Conservation (phyloP, 23 tunicate genomes). For the Trididemnum clinides region DNA sequence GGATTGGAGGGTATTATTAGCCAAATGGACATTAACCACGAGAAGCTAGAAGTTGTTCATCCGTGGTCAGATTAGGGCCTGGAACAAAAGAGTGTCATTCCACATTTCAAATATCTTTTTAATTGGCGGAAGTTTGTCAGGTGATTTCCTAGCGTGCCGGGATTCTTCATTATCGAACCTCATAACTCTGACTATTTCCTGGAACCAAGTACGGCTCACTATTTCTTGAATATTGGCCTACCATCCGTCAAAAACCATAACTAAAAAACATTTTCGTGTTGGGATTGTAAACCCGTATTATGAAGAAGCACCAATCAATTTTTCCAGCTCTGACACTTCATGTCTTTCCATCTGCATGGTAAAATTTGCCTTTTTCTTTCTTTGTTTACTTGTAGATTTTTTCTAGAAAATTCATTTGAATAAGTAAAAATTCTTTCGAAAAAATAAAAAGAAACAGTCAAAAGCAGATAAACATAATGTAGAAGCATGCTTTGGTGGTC, state of each 20-base stretch:
- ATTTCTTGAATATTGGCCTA: too few relatives aligned
- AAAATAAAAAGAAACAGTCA: not conserved
- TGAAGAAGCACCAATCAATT: not conserved
- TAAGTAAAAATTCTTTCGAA: too few relatives aligned
- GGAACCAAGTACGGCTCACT: too few relatives aligned
- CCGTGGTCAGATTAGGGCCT: not conserved
- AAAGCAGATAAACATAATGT: not conserved
- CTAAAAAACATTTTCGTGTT: not conserved
- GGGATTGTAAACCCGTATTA: not conserved
- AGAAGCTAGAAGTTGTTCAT: too few relatives aligned
- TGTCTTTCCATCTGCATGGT: not conserved
- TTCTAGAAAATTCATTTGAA: not conserved
- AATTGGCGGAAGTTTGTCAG: not conserved
- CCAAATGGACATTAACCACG: not conserved
- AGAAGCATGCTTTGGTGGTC: not conserved
- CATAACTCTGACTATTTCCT: too few relatives aligned
- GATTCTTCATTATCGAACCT: too few relatives aligned
- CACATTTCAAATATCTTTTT: too few relatives aligned
- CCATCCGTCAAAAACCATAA: too few relatives aligned
- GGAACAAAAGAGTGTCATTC: constrained; percentile 2
- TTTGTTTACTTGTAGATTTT: not conserved
- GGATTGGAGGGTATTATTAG: not conserved
- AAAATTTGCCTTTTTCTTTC: not conserved
- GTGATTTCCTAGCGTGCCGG: not conserved
- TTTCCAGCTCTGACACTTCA: not conserved